phyloP scores from a whole-genome alignment of 1,140 invertebrate species.

The Dendrolimus kikuchii region DNA sequence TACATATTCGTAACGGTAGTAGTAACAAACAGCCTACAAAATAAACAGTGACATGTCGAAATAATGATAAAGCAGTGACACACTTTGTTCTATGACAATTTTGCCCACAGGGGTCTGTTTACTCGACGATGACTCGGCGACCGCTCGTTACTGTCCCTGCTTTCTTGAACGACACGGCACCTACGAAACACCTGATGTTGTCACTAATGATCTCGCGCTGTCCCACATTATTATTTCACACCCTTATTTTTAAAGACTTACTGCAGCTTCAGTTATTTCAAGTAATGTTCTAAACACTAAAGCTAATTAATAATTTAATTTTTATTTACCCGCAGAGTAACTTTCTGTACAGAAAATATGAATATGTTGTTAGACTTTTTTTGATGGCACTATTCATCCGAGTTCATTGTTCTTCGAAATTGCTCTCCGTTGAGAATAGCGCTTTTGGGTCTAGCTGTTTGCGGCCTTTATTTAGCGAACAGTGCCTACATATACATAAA shows the following conservation, averaged over 20 bases:
- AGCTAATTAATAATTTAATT: constrained; percentile 1
- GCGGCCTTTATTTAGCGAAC: constrained; percentile 11
- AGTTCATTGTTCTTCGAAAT: constrained; percentile 67
- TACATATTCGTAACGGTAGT: neutral
- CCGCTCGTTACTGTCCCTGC: constrained; percentile 62
- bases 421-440: constrained; percentile 55
- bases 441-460: constrained; percentile 47
- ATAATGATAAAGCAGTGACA: constrained; percentile 62
- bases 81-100: constrained; percentile 60
- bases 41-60: constrained; percentile 21
- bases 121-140: constrained; percentile 49
- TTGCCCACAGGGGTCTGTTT: constrained; percentile 55
- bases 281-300: too few species aligned
- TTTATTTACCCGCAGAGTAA: constrained; percentile 14
- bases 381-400: constrained; percentile 56
- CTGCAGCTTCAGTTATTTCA: neutral
- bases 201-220: constrained; percentile 55
- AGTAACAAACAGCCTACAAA: neutral
- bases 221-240: constrained; percentile 10
- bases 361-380: constrained; percentile 63
- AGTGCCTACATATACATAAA: constrained; percentile 9
- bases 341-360: constrained; percentile 35
- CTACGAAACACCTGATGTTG: constrained; percentile 23
- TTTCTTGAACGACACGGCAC: constrained; percentile 34
- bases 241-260: constrained; percentile 10